phyloP scores from a whole-genome alignment of 2,888 invertebrate genomes.

The Chrysolina haemoptera region DNA sequence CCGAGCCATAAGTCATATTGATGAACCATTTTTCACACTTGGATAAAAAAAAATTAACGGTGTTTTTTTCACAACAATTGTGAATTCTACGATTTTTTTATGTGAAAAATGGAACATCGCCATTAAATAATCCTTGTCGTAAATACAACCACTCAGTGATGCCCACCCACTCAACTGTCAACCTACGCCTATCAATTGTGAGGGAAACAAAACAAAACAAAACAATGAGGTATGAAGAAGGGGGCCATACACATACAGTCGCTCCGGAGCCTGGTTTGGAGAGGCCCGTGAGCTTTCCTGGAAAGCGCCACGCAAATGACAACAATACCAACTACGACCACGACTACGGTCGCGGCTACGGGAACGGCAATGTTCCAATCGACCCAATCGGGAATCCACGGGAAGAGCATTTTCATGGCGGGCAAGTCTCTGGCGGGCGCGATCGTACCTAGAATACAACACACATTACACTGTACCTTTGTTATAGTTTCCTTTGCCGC shows the following conservation, averaged over 20 bases:
- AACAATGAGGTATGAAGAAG: conserved; percentile 39
- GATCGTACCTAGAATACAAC: conserved; percentile 79
- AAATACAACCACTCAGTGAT: not conserved
- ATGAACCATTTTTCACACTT: not conserved
- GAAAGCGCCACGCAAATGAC: conserved; percentile 92
- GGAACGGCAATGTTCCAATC: conserved; percentile 93
- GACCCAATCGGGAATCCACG: conserved; percentile 90
- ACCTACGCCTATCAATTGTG: not conserved
- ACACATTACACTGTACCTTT: conserved; percentile 77
- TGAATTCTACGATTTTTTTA: not conserved
- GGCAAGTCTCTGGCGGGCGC: conserved; percentile 78
- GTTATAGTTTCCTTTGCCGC: conserved; percentile 86
- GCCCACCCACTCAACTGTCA: not conserved
- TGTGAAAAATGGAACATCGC: not conserved
- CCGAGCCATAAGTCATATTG: not conserved
- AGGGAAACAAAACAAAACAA: conserved; percentile 30
- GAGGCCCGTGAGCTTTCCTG: conserved; percentile 79
- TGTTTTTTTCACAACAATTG: not conserved
- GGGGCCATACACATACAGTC: conserved; percentile 78
- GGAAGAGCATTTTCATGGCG: conserved; percentile 74
- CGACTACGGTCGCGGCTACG: conserved; percentile 90
- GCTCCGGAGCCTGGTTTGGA: conserved; percentile 84
- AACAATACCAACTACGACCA: conserved; percentile 90
- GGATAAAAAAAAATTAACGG: not conserved
- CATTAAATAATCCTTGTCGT: not conserved